A percentile compares a stretch with the other conserved stretches of the same genome.
phyloP scores from a whole-genome alignment of 2,888 invertebrate species.

The Unio delphinus region DNA sequence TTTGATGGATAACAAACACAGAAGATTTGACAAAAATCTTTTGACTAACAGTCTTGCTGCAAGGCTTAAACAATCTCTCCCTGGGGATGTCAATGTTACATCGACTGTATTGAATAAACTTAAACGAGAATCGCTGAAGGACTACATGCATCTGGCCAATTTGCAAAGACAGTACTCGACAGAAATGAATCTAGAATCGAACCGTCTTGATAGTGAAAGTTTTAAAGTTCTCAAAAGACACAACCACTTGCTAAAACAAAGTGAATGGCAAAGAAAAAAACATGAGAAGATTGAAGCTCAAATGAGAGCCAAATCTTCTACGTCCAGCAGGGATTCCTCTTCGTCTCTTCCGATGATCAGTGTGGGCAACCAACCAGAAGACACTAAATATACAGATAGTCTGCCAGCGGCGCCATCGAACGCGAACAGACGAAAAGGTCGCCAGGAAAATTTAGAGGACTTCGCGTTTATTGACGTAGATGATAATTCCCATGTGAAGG shows the following conservation, averaged over 20 bases:
- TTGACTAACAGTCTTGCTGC: slow-evolving; percentile 46
- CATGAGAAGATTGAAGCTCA: slow-evolving; percentile 37
- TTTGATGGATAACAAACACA: slow-evolving; percentile 32
- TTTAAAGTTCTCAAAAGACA: slow-evolving; percentile 32
- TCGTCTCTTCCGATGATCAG: slow-evolving; percentile 19
- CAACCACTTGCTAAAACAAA: slow-evolving; percentile 33
- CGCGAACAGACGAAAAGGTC: background rate
- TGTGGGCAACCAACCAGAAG: slow-evolving; percentile 2
- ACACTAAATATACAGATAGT: slow-evolving; percentile 1
- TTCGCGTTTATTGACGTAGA: slow-evolving; percentile 39
- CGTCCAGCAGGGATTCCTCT: slow-evolving; percentile 29
- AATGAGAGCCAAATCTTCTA: slow-evolving; percentile 17
- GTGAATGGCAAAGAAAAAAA: slow-evolving; percentile 25
- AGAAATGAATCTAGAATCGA: slow-evolving; percentile 34
- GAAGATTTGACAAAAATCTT: slow-evolving; percentile 35
- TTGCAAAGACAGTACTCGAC: slow-evolving; percentile 31
- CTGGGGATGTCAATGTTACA: slow-evolving; percentile 22
- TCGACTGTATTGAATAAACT: slow-evolving; percentile 28
- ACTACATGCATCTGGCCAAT: slow-evolving; percentile 36
- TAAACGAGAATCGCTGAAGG: slow-evolving; percentile 35
- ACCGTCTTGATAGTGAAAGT: slow-evolving; percentile 27
- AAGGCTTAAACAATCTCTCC: slow-evolving; percentile 31
- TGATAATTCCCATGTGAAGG: slow-evolving; percentile 42
- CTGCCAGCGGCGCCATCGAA: background rate
- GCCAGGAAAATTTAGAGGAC: slow-evolving; percentile 18